Evolutionary conservation across 2,113 vertebrate species (phyloP).

Genomic region (Etheostoma spectabile): DNA sequence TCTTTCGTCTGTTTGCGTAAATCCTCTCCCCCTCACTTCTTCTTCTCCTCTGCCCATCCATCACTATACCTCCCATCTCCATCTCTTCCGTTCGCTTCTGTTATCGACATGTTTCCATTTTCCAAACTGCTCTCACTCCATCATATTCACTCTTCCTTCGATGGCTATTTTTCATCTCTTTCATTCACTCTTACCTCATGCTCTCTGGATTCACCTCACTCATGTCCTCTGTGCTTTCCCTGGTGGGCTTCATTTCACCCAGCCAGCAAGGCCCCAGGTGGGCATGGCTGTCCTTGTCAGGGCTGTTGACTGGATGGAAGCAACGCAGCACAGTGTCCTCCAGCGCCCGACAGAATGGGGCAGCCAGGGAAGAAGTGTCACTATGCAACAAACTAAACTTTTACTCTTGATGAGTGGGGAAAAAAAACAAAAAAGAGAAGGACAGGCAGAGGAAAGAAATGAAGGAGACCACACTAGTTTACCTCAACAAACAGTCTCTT

Average conservation of each 20-base stretch:
- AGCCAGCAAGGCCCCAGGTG: slow-evolving; percentile 60
- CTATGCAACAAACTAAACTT: slow-evolving; percentile 61
- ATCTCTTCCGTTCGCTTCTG: slow-evolving; percentile 78
- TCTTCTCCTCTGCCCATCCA: slow-evolving; percentile 77
- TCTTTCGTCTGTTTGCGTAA: slow-evolving; percentile 73
- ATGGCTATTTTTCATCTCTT: slow-evolving; percentile 76
- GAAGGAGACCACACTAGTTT: slow-evolving; percentile 30
- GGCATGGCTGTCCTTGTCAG: slow-evolving; percentile 75
- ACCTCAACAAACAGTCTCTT: slow-evolving; percentile 37
- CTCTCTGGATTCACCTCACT: slow-evolving; percentile 54
- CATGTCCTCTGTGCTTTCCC: slow-evolving; percentile 54
- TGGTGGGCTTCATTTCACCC: slow-evolving; percentile 66
- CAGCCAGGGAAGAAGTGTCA: slow-evolving; percentile 55
- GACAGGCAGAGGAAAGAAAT: slow-evolving; percentile 48
- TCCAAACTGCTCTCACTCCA: slow-evolving; percentile 82
- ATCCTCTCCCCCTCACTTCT: slow-evolving; percentile 41
- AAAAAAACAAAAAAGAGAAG: slow-evolving; percentile 38
- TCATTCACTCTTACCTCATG: slow-evolving; percentile 60
- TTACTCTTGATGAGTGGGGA: slow-evolving; percentile 39
- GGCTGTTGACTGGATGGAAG: slow-evolving; percentile 65
- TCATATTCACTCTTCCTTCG: slow-evolving; percentile 78
- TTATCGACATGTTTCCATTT: slow-evolving; percentile 87
- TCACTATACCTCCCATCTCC: slow-evolving; percentile 81
- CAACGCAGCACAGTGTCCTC: slow-evolving; percentile 64
- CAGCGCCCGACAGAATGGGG: slow-evolving; percentile 43